phyloP scores from a whole-genome alignment of 2,113 vertebrate species.

The Cheirogaleus medius region DNA sequence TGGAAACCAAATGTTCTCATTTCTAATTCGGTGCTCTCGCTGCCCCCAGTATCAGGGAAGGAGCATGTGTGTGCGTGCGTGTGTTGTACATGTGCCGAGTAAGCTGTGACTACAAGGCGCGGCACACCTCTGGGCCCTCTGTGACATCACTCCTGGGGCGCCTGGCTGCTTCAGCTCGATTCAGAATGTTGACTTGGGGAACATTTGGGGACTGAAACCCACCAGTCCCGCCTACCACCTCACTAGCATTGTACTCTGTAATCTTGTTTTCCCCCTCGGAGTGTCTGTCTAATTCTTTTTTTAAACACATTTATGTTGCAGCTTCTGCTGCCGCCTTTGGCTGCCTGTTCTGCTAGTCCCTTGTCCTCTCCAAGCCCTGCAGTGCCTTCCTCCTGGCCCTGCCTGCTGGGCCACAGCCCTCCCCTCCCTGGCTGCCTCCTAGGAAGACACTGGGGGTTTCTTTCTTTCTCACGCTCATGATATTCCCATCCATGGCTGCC shows the following conservation, averaged over 20 bases:
- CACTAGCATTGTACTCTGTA: not conserved
- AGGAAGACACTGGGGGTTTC: not conserved
- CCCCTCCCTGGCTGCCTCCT: not conserved
- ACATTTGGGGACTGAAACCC: not conserved
- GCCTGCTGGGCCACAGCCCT: not conserved
- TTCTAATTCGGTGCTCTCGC: not conserved
- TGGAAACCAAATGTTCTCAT: slow-evolving; percentile 44
- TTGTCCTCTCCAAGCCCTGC: not conserved
- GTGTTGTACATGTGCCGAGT: not conserved
- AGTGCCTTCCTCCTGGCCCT: not conserved
- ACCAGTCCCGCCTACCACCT: not conserved
- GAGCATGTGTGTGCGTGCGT: not conserved
- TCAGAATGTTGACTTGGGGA: not conserved
- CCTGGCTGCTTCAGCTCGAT: not conserved
- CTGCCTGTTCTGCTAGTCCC: not conserved
- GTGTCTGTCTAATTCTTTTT: slow-evolving; percentile 8
- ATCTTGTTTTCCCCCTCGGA: not conserved
- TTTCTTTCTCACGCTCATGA: not conserved
- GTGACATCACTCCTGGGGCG: not conserved
- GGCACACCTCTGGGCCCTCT: not conserved
- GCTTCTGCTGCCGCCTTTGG: not conserved
- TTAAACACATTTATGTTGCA: not conserved
- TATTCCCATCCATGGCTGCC: not conserved
- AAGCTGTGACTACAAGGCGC: not conserved
- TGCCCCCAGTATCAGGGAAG: not conserved